Base-by-base conservation (phyloP, 2,888 invertebrate genomes). In the Mylabris sibirica region DNA sequence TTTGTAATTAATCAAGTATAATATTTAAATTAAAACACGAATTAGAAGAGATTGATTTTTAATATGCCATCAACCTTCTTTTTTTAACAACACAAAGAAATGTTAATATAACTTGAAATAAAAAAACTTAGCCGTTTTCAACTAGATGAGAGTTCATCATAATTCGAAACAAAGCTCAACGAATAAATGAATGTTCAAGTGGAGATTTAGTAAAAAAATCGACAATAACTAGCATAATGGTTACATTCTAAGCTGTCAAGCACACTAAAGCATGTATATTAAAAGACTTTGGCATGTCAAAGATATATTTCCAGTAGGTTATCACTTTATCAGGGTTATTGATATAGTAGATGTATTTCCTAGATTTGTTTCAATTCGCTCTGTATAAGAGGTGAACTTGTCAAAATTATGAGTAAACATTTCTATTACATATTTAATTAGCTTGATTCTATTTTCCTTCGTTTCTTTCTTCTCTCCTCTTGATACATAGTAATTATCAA, bases 1-100 rank as follows among this genome's bases (percentile, higher is more conserved):
- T 69, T 24, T 53, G 64, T 69, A 63, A 69, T 69, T 69, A 64
- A 69, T 66, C 53, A 44, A 68, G 30, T 57, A 20, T 53, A 30
- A 22, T 22, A 53, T 53, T 53, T 22, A 53, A 53, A 22, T 53
- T 53, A 9, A 20, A 53, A 20, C 3, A 11, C 22, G 2, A 20
- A 22, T 53, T 53, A 53, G 11, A 53, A 14, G 22, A 53, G 24
- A 53, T 53, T 53, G 53, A 22, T 22, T 53, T 53, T 24, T 53
- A 22, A 53, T 22, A 20, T 22, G 9, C 0, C 8, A 8, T 30
- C 30, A 30, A 30, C 30, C 30, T 6, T 30, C 30, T 30, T 30
- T 30, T n/a, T 30, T 6, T 30, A 5, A 5, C 30, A 9, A 53
- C 8, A 22, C 12, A 53, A 53, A n/a, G 5, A 22, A 53, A 53